Base-by-base conservation (phyloP, 2,888 invertebrate genomes). In the Cistogaster globosa region DNA sequence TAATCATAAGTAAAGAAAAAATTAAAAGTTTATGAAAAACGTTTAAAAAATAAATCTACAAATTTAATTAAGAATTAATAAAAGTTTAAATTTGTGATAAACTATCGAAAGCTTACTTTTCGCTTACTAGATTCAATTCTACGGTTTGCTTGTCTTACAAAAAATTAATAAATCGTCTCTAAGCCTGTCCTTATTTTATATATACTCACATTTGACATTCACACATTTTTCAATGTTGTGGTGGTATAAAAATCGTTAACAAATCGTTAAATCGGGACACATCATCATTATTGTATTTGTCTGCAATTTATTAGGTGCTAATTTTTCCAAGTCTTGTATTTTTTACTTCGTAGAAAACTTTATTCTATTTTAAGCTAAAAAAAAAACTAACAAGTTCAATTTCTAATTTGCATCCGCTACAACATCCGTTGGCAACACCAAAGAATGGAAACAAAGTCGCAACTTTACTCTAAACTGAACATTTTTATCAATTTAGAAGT, bases 331-430 rank as follows among this genome's bases (percentile, higher is more conserved):
- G 22, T 55, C 14, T 55, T 20, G 2, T 55, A 22, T 57, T n/a
- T 26, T 57, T 57, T 16, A 57, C 57, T n/a, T 57, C 26, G 18
- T 18, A 36, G 7, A 18, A 36, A 60, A 20, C 60, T 38, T 18
- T 4, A n/a, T n/a, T 4, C 11, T 38, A 38, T 18, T 60, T 60
- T 5, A 32, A 18, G 36, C 36, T 38, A n/a, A 14, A 45, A 45
- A 14, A 45, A 16, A 45, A 9, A 45, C 4, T 45, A 12, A 14
- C 16, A 48, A 48, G 45, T 48, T 48, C 4, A 48, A 60, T 60
- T 60, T 11, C 38, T 20, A 14, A 60, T n/a, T 38, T 20, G 62
- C 62, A 38, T 62, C 42, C 42, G 62, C 62, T 20, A 62, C 38
- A 38, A 20, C 60, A 38, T 38, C 60, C 60, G 36, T 38, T 48